Evolutionary conservation across 2,113 vertebrate genomes (phyloP), one percentile per base, ranked within the genome.

Genomic region (Mola mola): DNA sequence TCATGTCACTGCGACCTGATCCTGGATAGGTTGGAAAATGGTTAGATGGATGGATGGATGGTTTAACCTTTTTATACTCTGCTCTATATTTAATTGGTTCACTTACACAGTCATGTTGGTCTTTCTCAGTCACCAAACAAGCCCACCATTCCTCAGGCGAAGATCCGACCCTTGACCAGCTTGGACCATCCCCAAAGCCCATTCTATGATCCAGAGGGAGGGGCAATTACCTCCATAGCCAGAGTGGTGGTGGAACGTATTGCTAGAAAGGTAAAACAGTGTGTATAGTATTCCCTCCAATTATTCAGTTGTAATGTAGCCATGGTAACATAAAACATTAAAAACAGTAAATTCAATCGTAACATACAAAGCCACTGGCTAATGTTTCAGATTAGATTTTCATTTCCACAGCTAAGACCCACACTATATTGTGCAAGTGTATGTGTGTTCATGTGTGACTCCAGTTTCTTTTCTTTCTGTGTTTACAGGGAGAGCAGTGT

Each of bases 161-260:
- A 95, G 90, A 98, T 98, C 66, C 93, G 95, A 42, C 94, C 95
- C 2, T 82, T 98, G 66, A 98, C 95, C 76, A 98, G 96, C 62
- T 81, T 97, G 75, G 96, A 98, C 82, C 96, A 98, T 34, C 95
- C 95, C 15, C 95, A 97, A 68, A 98, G 95, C 86, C 97, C 97
- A 0, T 98, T 98, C 82, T 97, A 98, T 0, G 94, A 98, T 51
- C 94, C 94, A 0, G 94, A 95, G 72, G 96, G 96, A 10, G 95
- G 95, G 0, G 93, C 96, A 2, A 94, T 98, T 59, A 91, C 86
- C 22, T 90, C 96, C 20, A 88, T 97, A 40, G 96, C 96, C 55
- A 90, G 88, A 80, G 88, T 98, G 59, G 87, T 97, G 66, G 94
- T 98, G 62, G 97, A 98, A 71, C 94, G 97, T 82, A 98, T 98